Evolutionary conservation across 2,113 vertebrate genomes (phyloP), one percentile per base, ranked within the genome.

Genomic region (Henicopernis longicauda): DNA sequence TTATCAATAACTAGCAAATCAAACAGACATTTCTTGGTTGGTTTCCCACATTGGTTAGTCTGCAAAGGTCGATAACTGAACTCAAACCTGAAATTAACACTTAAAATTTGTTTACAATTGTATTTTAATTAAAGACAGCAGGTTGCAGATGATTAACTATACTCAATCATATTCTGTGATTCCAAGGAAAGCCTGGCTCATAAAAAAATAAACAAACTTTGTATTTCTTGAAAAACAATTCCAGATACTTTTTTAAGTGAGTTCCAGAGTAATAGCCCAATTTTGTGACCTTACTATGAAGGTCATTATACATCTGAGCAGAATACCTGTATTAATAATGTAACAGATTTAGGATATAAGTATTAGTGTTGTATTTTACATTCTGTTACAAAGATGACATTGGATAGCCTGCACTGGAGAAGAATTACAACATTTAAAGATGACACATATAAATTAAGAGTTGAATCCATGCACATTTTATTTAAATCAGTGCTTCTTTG

Each of bases 321-420:
- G 44, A 82, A 62, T 0, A 2, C 20, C 10, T 54, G 13, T 2
- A 13, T 40, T 21, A 29, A 36, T 2, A 11, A 50, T 0, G 0
- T 16, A 72, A 38, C 6, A 55, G 36, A 6, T 70, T 12, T 45
- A 12, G 36, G 29, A 13, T 16, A 2, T 0, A 29, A 40, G 9
- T 3, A 38, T 16, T 16, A 34, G 1, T 0, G 3, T 2, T 36
- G 2, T 7, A 16, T 38, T 89, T 45, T 29, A 31, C 38, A 14
- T 8, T 42, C 34, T 31, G 1, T 34, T 49, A 27, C 12, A 45
- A 45, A 29, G 31, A 14, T 13, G 7, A 15, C 22, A 5, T 5
- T 5, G 14, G 23, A 5, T 1, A 27, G 6, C 20, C 29, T 42
- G 19, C 15, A 4, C 0, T 50, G 9, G 1, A 65, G 11, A 32